Percentiles rank a stretch among this genome's conserved stretches.
Evolutionary conservation across 37 sponge, comb jelly and placozoan genomes (phyloP).

Genomic region (Spongilla lacustris): DNA sequence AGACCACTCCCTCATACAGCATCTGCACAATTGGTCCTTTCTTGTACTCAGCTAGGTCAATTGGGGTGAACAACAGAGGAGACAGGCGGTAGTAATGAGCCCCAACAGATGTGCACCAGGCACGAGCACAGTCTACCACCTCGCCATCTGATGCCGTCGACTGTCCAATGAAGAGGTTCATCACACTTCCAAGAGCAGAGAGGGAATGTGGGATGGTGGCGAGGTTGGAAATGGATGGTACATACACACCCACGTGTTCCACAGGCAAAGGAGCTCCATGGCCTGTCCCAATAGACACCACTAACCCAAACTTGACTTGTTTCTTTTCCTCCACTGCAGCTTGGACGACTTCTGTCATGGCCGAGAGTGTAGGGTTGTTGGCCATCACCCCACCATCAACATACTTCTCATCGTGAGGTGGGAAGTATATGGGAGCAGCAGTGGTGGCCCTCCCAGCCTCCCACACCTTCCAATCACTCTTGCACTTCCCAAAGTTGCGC

Average conservation of each 20-base stretch:
- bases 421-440: constrained; percentile 67
- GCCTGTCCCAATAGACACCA: constrained; percentile 38
- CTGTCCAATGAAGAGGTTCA: constrained; percentile 24
- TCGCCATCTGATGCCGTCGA: constrained; percentile 47
- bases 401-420: constrained; percentile 38
- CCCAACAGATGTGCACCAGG: constrained; percentile 33
- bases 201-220: not conserved
- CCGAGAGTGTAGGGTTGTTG: constrained; percentile 61
- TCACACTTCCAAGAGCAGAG: not conserved
- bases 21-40: constrained; percentile 19
- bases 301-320: constrained; percentile 15
- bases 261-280: not conserved
- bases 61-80: not conserved
- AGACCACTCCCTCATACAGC: constrained; percentile 27
- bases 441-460: constrained; percentile 46
- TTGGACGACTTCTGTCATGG: constrained; percentile 43
- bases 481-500: constrained; percentile 37
- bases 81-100: constrained; percentile 10
- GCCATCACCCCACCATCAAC: constrained; percentile 72
- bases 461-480: constrained; percentile 56
- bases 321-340: not conserved
- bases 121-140: constrained; percentile 28
- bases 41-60: constrained; percentile 12
- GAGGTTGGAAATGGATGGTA: no score
- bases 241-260: not conserved